Evolutionary conservation across 2,113 vertebrate genomes (phyloP), one percentile per base, ranked within the genome.

Genomic region (Phoxinus phoxinus): DNA sequence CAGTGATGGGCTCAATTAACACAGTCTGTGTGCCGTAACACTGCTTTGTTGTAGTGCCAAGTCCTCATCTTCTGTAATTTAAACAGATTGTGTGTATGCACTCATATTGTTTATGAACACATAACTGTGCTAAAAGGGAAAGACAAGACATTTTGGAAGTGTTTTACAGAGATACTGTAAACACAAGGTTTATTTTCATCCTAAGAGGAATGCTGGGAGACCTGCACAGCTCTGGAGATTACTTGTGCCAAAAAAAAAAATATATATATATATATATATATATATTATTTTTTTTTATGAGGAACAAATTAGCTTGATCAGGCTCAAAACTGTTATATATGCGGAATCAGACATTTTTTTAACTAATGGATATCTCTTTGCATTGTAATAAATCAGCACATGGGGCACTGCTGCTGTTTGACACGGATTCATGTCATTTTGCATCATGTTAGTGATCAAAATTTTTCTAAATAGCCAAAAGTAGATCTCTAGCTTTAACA

Each of bases 1-100:
- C 4, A 81, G 65, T 30, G 77, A 58, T 41, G 17, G 75, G 63
- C 35, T 59, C 59, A 85, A 88, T 86, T 72, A 88, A 84, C 71
- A 84, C 83, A 81, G 69, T 59, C 51, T 78, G 73, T 76, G 63
- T 81, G 76, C 65, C 41, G 27, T 51, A 71, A 58, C 30, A n/a
- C 46, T 4, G 23, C 32, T 72, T 77, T 84, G 32, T 27, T 82
- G 35, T 37, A 65, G 53, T 86, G 67, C 75, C 81, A 86, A 88
- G 58, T 67, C 48, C 80, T 86, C 76, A 59, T 81, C 74, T 56
- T 67, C 25, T 41, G 25, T 19, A 74, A 44, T 51, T 81, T 75
- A 86, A 30, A 32, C 56, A 77, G 53, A 48, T 32, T 85, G 69
- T 67, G 35, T 37, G 76, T 27, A 46, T 75, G 35, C 25, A 73